Evolutionary conservation across 92 coral and sea anemone genomes (phyloP).

Genomic region (Palythoa grandis): DNA sequence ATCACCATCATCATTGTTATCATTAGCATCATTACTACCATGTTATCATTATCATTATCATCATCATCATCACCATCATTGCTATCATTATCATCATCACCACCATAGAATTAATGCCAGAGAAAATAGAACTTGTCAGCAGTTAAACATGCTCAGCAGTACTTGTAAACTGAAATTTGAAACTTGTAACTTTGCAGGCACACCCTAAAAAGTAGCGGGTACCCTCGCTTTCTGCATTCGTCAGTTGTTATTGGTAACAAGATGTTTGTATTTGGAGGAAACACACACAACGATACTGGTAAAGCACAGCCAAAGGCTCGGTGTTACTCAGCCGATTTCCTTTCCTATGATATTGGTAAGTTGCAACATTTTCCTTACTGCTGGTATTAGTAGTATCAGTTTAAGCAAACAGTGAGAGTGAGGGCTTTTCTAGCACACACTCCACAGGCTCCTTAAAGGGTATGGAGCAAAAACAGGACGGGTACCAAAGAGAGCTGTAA

Average conservation of each 20-base stretch:
- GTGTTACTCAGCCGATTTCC: constrained; percentile 74
- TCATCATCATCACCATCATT: too few relatives aligned
- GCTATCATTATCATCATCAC: too few relatives aligned
- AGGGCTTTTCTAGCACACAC: too few relatives aligned
- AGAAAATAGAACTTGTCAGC: neutral
- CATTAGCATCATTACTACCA: too few relatives aligned
- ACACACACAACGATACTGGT: constrained; percentile 68
- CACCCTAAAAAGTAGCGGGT: constrained; percentile 58
- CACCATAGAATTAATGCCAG: neutral
- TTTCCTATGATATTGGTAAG: constrained; percentile 75
- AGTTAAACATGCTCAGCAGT: too few relatives aligned
- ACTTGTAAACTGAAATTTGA: neutral
- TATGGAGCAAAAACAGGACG: too few relatives aligned
- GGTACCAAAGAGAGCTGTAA: too few relatives aligned
- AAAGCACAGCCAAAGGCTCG: constrained; percentile 16
- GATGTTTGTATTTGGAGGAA: constrained; percentile 91
- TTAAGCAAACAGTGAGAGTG: too few relatives aligned
- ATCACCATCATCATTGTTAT: too few relatives aligned
- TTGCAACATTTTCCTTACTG: neutral
- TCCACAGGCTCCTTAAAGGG: too few relatives aligned
- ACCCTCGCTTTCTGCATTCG: constrained; percentile 76
- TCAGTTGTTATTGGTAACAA: constrained; percentile 71
- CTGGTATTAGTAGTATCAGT: too few relatives aligned
- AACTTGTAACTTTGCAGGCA: constrained; percentile 47
- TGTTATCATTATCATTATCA: too few relatives aligned